These are phyloP conservation scores for Bergia puertoricense DNA, from an alignment of 92 coral and sea anemone species.

Conservation along the genomic window DNA sequence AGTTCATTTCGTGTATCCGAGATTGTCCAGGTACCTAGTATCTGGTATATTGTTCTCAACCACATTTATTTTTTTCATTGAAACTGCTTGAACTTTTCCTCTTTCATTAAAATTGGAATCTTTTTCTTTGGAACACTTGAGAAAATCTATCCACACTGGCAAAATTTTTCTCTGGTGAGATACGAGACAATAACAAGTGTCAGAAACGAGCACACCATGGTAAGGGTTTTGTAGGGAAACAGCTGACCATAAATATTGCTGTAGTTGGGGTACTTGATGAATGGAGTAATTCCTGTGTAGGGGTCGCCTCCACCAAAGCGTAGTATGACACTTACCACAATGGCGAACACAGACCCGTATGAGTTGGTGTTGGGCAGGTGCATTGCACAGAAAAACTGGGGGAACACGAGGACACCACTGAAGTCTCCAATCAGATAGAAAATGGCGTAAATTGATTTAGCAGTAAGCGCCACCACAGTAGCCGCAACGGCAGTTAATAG, in stretches of 20 bases:
- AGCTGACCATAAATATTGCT: slow-evolving; percentile 43
- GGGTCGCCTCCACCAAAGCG: slow-evolving; percentile 42
- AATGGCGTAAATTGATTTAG: not conserved
- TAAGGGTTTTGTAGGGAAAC: slow-evolving; percentile 38
- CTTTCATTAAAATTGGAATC: not conserved
- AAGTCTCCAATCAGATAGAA: slow-evolving; percentile 34
- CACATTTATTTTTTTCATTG: not conserved
- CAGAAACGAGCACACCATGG: slow-evolving; percentile 23
- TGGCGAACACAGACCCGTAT: slow-evolving; percentile 31
- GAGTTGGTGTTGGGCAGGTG: slow-evolving; percentile 25
- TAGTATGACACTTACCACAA: slow-evolving; percentile 3
- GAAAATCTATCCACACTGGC: slow-evolving; percentile 21
- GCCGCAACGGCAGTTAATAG: not conserved
- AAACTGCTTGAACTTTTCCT: not conserved
- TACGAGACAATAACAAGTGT: slow-evolving; percentile 27
- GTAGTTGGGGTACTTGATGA: slow-evolving; percentile 40
- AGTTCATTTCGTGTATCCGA: too few relatives aligned
- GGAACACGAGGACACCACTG: slow-evolving; percentile 16
- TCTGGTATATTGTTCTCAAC: too few relatives aligned
- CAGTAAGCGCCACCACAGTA: slow-evolving; percentile 16
- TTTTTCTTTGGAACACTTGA: not conserved
- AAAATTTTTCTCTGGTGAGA: slow-evolving; percentile 8
- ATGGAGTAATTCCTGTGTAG: slow-evolving; percentile 20
- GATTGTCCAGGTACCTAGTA: too few relatives aligned
- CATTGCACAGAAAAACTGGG: slow-evolving; percentile 43